Percentiles rank a stretch among this genome's conserved stretches.
These are phyloP conservation scores for Mormyrus proboscirostris DNA, from an alignment of 2,797 vertebrate species.

Conservation along the genomic window DNA sequence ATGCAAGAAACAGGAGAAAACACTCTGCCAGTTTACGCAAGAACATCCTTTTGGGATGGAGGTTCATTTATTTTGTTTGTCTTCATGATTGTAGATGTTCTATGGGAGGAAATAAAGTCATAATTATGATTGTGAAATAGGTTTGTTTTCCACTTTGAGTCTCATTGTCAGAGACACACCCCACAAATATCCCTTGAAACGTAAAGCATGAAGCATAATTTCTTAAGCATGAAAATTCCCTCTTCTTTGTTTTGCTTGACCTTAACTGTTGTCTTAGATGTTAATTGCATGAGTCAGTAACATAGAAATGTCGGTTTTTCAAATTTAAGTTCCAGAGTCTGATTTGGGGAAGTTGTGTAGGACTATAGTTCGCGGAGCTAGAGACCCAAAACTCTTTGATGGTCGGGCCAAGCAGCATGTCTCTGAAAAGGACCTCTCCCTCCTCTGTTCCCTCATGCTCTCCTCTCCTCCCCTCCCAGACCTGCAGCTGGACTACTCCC, in stretches of 20 bases:
- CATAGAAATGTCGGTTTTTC: not conserved
- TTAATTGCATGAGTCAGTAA: not conserved
- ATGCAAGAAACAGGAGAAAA: not conserved
- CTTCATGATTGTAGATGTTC: not conserved
- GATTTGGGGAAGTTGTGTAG: not conserved
- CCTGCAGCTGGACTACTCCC: conserved; percentile 87
- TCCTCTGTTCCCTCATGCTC: not conserved
- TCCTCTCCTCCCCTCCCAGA: conserved; percentile 58
- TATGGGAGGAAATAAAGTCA: not conserved
- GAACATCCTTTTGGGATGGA: not conserved
- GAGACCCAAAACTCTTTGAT: not conserved
- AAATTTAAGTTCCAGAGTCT: not conserved
- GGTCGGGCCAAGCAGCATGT: not conserved
- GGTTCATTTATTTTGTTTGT: not conserved
- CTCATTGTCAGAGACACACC: not conserved
- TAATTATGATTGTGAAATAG: not conserved
- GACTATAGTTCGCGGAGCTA: not conserved
- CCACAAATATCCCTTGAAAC: not conserved
- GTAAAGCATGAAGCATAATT: not conserved
- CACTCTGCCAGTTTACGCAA: not conserved
- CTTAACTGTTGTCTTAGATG: not conserved
- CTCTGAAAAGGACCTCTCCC: not conserved
- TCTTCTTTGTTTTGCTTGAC: not conserved
- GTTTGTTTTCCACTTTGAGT: not conserved
- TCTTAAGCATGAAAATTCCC: not conserved